phyloP scores from a whole-genome alignment of 2,113 vertebrate species.

The Charina bottae region DNA sequence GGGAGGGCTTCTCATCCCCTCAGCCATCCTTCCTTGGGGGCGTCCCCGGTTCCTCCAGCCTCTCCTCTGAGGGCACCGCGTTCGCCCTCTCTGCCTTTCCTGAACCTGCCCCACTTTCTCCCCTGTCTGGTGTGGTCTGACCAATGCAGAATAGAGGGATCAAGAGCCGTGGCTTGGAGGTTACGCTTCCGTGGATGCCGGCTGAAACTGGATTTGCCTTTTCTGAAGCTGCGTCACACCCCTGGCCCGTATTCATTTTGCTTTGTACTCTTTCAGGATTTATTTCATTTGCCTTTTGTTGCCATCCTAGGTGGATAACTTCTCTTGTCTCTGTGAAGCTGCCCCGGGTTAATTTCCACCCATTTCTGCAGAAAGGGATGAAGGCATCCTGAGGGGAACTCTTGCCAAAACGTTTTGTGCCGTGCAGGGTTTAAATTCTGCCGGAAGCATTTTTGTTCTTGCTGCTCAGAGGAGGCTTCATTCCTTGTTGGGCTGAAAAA shows the following conservation, averaged over 20 bases:
- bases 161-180: neutral
- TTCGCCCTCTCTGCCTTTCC: neutral
- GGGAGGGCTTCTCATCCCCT: too few species aligned
- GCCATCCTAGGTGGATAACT: rapidly evolving
- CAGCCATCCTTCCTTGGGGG: neutral
- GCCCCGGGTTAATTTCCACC: neutral
- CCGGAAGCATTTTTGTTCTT: conserved; percentile 4
- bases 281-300: neutral
- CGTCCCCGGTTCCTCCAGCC: neutral
- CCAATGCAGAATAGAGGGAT: neutral
- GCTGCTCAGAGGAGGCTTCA: conserved; percentile 57
- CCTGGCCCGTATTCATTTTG: too few species aligned
- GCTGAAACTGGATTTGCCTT: neutral
- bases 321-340: neutral
- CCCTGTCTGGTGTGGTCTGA: neutral
- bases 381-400: too few species aligned
- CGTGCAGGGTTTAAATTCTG: neutral
- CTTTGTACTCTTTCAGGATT: neutral
- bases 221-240: too few species aligned
- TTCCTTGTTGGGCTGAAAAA: conserved; percentile 52
- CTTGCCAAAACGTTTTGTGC: neutral
- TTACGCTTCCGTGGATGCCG: neutral
- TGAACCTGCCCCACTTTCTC: neutral
- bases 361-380: neutral
- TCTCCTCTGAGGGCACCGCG: neutral